phyloP scores from a whole-genome alignment of 2,113 vertebrate genomes.

The Paradisaea rubra region DNA sequence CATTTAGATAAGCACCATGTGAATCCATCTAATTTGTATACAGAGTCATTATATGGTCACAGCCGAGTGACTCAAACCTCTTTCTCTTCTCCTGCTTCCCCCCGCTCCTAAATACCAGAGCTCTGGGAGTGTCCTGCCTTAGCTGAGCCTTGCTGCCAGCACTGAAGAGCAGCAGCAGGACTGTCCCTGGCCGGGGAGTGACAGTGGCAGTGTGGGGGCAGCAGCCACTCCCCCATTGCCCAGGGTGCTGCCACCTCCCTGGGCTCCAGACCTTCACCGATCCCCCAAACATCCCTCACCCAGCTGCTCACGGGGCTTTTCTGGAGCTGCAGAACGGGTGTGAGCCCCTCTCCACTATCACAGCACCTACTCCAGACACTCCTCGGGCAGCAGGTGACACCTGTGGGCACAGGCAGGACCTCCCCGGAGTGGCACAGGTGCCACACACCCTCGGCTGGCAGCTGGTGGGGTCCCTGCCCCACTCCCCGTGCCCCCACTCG shows the following conservation, averaged over 20 bases:
- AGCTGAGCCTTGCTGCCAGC: background rate
- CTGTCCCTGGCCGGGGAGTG: background rate
- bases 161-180: background rate
- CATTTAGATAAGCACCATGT: conserved; percentile 53
- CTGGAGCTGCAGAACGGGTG: background rate
- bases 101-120: background rate
- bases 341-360: rapidly evolving
- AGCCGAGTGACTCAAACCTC: background rate
- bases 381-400: rapidly evolving
- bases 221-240: rapidly evolving
- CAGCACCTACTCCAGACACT: rapidly evolving
- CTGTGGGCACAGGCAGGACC: background rate
- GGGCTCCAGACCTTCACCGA: rapidly evolving
- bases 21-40: conserved; percentile 55
- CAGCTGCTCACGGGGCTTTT: rapidly evolving
- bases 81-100: background rate
- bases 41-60: conserved; percentile 52
- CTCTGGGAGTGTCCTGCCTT: background rate
- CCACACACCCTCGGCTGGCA: rapidly evolving
- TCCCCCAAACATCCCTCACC: rapidly evolving
- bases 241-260: background rate
- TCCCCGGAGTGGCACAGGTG: rapidly evolving
- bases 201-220: background rate
- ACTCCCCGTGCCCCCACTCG: background rate
- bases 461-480: background rate